Base-by-base conservation (phyloP, 2,888 invertebrate species). In the Tricholauxania praeusta region DNA sequence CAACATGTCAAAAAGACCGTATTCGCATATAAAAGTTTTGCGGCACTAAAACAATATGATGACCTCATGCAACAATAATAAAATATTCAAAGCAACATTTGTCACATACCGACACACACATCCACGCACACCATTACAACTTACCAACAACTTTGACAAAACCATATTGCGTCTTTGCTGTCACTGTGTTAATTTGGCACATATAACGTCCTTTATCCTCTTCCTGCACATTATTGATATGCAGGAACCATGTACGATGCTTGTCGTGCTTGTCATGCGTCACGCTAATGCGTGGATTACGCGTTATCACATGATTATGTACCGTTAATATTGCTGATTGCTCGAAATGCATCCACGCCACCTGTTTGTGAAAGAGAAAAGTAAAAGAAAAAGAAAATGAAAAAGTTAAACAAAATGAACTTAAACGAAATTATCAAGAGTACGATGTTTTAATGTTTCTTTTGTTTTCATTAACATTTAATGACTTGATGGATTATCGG, bases 281-380 rank as follows among this genome's bases (percentile, higher is more conserved):
- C 77, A 97, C 96, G 85, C 94, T 94, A 84, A 97, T 96, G 76
- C 96, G 91, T 14, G 96, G 95, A 90, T 96, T 96, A 82, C 96
- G 91, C 71, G 96, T 96, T 87, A 97, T 96, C 85, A 97, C 96
- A 89, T 96, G 96, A 88, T 94, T 96, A 89, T 96, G 96, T 68
- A 96, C 96, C 62, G 96, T 96, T 84, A 97, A 88, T 83, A 97
- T 96, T 65, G 96, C 96, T 69, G 96, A 96, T 88, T 96, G 96
- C 87, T 96, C 96, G 87, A 95, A 96, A 87, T 96, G 94, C 94
- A 97, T 96, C 97, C 96, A 97, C 81, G 96, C 97, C 78, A 97
- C 96, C 97, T 97, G 89, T 15, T 19, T 28, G 53, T n/a, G 15
- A 68, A 49, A n/a, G 28, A 52, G 3, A 65, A 28, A 75, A 66